These are phyloP conservation scores for Lepidocolaptes lacrymiger DNA, from an alignment of 2,797 vertebrate species.

Conservation along the genomic window DNA sequence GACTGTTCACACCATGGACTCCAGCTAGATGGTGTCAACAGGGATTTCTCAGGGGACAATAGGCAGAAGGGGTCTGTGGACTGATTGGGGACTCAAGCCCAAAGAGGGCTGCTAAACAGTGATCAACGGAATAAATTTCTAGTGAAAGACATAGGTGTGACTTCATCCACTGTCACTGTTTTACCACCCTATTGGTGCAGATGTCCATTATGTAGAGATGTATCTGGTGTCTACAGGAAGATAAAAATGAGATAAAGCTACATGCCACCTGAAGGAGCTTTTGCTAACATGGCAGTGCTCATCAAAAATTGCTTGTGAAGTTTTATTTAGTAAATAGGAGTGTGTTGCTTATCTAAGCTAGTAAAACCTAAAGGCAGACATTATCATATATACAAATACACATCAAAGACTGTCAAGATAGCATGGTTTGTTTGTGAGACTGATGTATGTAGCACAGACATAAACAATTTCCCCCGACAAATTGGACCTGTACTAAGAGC, in stretches of 20 bases:
- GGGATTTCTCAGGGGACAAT: not conserved
- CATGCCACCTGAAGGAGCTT: not conserved
- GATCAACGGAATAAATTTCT: not conserved
- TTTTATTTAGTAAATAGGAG: not conserved
- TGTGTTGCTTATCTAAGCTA: not conserved
- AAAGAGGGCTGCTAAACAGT: not conserved
- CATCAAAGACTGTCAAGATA: not conserved
- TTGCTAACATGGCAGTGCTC: not conserved
- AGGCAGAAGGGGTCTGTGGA: not conserved
- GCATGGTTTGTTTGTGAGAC: not conserved
- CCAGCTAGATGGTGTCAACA: not conserved
- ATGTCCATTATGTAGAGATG: not conserved
- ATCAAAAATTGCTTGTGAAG: not conserved
- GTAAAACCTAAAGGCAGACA: not conserved
- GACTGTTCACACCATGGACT: accelerated
- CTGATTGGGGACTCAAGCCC: accelerated
- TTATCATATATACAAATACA: not conserved
- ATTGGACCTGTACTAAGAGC: not conserved
- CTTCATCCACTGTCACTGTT: not conserved
- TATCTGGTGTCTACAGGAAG: not conserved
- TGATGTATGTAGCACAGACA: not conserved
- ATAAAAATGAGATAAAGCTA: not conserved
- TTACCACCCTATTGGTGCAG: not conserved
- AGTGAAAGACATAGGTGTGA: not conserved
- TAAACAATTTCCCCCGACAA: not conserved